phyloP scores from a whole-genome alignment of 2,113 vertebrate genomes.

The Tachuris rubrigastra region DNA sequence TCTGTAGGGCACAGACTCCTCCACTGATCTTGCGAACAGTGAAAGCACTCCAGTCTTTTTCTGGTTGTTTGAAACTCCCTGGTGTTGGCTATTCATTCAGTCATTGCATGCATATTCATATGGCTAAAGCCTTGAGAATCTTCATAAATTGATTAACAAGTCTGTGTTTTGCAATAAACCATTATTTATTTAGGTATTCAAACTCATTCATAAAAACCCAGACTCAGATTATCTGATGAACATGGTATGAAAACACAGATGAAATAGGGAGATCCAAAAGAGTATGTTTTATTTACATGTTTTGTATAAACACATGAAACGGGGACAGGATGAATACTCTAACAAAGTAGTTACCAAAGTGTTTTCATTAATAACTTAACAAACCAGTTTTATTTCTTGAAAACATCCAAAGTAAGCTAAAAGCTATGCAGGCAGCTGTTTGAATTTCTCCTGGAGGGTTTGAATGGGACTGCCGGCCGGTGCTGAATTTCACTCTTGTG shows the following conservation, averaged over 20 bases:
- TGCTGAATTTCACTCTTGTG: constrained; percentile 51
- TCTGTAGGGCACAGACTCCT: not conserved
- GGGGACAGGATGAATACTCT: not conserved
- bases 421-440: constrained; percentile 47
- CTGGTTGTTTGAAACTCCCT: not conserved
- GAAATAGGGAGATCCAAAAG: not conserved
- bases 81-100: not conserved
- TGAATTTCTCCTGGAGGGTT: constrained; percentile 59
- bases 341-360: constrained; percentile 1
- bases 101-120: not conserved
- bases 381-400: constrained; percentile 31
- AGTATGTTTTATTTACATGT: constrained; percentile 31
- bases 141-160: not conserved
- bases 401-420: constrained; percentile 21
- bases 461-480: constrained; percentile 22
- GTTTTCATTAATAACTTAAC: constrained; percentile 62
- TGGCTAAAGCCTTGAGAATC: not conserved
- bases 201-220: not conserved
- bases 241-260: not conserved
- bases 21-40: not conserved
- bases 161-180: not conserved
- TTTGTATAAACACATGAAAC: constrained; percentile 2
- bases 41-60: not conserved
- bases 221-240: not conserved
- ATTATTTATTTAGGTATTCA: not conserved